A percentile compares a stretch with the other conserved stretches of the same genome.
phyloP scores from a whole-genome alignment of 2,797 vertebrate genomes.

The Chelidonichthys spinosus region DNA sequence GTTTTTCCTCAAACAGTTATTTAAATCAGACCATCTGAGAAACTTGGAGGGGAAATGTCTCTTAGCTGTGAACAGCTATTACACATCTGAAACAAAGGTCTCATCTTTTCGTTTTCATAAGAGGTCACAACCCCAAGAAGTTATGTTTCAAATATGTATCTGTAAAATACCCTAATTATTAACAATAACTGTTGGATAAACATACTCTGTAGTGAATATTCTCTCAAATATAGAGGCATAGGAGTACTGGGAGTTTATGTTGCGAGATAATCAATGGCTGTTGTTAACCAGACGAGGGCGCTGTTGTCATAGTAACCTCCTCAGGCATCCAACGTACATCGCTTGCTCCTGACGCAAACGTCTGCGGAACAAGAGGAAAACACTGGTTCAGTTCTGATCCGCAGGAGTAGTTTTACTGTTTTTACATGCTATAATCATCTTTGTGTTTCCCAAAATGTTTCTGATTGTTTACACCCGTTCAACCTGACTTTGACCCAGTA shows the following conservation, averaged over 20 bases:
- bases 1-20: not conserved
- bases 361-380: not conserved
- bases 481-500: slow-evolving; percentile 50
- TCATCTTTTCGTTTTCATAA: not conserved
- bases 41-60: not conserved
- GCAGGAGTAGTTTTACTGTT: slow-evolving; percentile 18
- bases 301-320: slow-evolving; percentile 10
- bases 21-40: not conserved
- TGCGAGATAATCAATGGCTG: not conserved
- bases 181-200: not conserved
- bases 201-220: not conserved
- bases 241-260: not conserved
- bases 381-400: not conserved
- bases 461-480: slow-evolving; percentile 17
- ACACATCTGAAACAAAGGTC: not conserved
- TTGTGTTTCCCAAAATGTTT: slow-evolving; percentile 9
- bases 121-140: not conserved
- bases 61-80: not conserved
- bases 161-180: not conserved
- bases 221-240: not conserved
- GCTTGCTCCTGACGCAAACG: not conserved
- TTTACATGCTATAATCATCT: not conserved
- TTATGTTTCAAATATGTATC: not conserved
- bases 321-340: no score
- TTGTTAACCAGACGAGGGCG: slow-evolving; percentile 25